Percentiles rank a stretch among this genome's conserved stretches.
Conservation (phyloP, 2,888 invertebrate genomes). For the Hydrotaea diabolus region DNA sequence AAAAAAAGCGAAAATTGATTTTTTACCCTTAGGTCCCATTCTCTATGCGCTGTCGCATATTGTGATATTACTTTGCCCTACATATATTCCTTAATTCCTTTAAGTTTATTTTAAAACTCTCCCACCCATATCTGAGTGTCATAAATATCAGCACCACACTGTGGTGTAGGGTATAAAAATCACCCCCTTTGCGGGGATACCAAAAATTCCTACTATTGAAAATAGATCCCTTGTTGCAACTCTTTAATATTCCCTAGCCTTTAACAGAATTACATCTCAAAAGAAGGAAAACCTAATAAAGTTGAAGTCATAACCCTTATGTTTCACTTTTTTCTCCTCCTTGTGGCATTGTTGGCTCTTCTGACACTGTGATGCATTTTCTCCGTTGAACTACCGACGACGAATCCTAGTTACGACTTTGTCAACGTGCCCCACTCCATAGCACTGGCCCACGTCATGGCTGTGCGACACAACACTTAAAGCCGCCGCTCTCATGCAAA, state of each 20-base stretch:
- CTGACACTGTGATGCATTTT: constrained; percentile 1
- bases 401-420: constrained; percentile 51
- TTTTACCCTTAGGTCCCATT: too few species aligned
- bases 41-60: too few species aligned
- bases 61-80: too few species aligned
- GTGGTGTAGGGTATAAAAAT: too few species aligned
- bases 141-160: too few species aligned
- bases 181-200: too few species aligned
- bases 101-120: too few species aligned
- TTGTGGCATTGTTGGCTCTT: constrained; percentile 31
- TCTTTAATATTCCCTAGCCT: not conserved
- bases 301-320: constrained; percentile 49
- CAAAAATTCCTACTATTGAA: too few species aligned
- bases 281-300: constrained; percentile 39
- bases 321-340: not conserved
- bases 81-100: too few species aligned
- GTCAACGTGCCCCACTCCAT: constrained; percentile 34
- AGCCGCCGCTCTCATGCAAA: constrained; percentile 66
- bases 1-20: too few species aligned
- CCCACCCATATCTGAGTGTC: too few species aligned
- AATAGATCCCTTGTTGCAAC: too few species aligned
- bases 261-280: not conserved
- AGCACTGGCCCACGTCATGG: not conserved
- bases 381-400: constrained; percentile 7
- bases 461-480: constrained; percentile 58